Evolutionary conservation across 1,140 invertebrate species (phyloP).

Genomic region (Ostrea edulis): DNA sequence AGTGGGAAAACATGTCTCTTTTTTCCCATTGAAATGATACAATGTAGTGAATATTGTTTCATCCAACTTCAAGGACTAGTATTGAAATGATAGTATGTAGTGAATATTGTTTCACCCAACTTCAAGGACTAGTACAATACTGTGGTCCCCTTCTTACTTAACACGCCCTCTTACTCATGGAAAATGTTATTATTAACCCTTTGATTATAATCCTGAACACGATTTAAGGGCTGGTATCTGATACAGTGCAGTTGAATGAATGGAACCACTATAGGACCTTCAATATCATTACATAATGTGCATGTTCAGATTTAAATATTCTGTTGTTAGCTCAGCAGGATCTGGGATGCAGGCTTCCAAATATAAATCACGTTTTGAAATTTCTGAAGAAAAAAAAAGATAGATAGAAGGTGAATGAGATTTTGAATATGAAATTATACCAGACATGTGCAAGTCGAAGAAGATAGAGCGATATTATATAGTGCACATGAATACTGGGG

Average conservation of each 20-base stretch:
- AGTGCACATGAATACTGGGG: neutral
- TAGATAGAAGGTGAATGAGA: constrained; percentile 26
- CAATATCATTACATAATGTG: constrained; percentile 21
- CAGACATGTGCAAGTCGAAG: constrained; percentile 17
- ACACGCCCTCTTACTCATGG: too few species aligned
- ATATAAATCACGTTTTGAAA: constrained; percentile 32
- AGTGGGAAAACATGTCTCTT: neutral
- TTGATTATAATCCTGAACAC: too few species aligned
- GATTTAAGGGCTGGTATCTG: neutral
- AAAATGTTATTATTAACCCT: too few species aligned
- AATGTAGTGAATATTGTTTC: neutral
- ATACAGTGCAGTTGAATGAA: constrained; percentile 14
- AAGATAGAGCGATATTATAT: constrained; percentile 7
- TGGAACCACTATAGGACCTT: neutral
- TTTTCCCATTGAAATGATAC: neutral
- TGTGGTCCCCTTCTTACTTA: too few species aligned
- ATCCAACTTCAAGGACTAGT: neutral
- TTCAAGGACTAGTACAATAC: neutral
- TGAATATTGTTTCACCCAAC: neutral
- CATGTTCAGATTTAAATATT: constrained; percentile 18
- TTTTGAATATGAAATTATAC: constrained; percentile 36
- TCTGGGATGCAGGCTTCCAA: neutral
- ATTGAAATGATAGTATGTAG: neutral
- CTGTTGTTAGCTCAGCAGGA: constrained; percentile 24
- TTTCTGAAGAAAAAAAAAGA: neutral